Base-by-base conservation (phyloP, 2,113 vertebrate species). In the Cyrtonyx montezumae region DNA sequence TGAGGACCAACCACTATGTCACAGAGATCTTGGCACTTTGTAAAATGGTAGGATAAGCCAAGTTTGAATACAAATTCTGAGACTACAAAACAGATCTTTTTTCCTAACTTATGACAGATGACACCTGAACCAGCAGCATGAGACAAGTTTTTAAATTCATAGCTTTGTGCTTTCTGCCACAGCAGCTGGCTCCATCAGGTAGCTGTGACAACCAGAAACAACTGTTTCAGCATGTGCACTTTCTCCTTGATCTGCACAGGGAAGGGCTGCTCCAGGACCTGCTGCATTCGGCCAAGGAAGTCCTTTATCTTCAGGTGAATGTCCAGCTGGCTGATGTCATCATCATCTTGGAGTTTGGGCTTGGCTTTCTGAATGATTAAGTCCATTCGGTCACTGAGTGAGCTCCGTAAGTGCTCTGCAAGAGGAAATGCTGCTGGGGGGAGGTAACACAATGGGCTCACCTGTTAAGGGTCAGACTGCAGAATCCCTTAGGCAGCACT, bases 221-320 rank as follows among this genome's bases (percentile, higher is more conserved):
- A 70, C 51, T 97, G 95, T 56, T 94, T 96, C n/a, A 99, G 92
- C 88, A 98, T 94, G 20, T 77, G 90, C 71, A 99, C 91, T 20
- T 98, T 98, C 81, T 98, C 97, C 20, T 92, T 96, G 45, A 99
- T 97, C 51, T 98, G 97, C 3, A 79, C 86, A 18, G 98, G 98
- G 9, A 99, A 94, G 10, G 97, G 96, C 53, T 98, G 80, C 40
- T 97, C 98, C 8, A 99, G 87, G 84, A 97, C 97, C 32, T 96
- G 69, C 84, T 91, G 56, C 43, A 98, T 97, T 80, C 97, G 98
- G 36, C 77, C 92, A 49, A 95, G 96, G 88, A 99, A 99, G 56
- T 89, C 63, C 9, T 98, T 90, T 1, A 98, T 94, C 9, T 98
- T 98, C 71, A 97, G 91, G 17, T 96, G 93, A 59, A 99, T 94